Percentiles rank a stretch among this genome's conserved stretches.
Evolutionary conservation across 2,888 invertebrate genomes (phyloP).

Genomic region (Miltochrista miniata): DNA sequence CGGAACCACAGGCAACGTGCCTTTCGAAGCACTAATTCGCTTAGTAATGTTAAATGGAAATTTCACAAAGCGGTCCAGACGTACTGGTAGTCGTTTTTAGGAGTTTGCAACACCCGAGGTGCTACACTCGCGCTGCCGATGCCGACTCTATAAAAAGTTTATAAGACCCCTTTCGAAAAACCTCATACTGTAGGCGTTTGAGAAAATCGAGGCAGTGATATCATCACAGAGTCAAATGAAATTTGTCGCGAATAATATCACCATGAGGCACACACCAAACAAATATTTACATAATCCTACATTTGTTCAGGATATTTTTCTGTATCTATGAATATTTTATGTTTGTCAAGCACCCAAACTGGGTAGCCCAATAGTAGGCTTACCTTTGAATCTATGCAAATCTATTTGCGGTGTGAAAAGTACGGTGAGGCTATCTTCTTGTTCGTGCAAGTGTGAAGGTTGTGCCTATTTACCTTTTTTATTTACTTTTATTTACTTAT

Average conservation of each 20-base stretch:
- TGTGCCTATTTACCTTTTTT: not conserved
- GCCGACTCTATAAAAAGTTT: too few relatives aligned
- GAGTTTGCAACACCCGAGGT: too few relatives aligned
- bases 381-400: not conserved
- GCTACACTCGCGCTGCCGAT: too few relatives aligned
- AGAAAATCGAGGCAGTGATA: not conserved
- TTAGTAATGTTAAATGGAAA: too few relatives aligned
- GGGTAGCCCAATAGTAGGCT: not conserved
- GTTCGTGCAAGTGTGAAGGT: not conserved
- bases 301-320: not conserved
- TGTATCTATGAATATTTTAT: not conserved
- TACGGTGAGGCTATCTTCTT: not conserved
- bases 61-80: too few relatives aligned
- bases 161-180: too few relatives aligned
- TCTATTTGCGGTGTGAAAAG: not conserved
- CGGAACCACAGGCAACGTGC: too few relatives aligned
- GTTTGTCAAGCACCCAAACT: not conserved
- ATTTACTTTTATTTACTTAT: too few relatives aligned
- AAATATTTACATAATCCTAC: slow-evolving; percentile 5
- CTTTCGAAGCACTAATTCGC: too few relatives aligned
- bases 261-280: not conserved
- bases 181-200: too few relatives aligned
- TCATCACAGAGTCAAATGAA: not conserved
- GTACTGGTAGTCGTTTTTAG: too few relatives aligned
- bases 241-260: not conserved